Evolutionary conservation across 2,888 invertebrate species (phyloP), one percentile per base, ranked within the genome.

Genomic region (Nymphalis urticae): DNA sequence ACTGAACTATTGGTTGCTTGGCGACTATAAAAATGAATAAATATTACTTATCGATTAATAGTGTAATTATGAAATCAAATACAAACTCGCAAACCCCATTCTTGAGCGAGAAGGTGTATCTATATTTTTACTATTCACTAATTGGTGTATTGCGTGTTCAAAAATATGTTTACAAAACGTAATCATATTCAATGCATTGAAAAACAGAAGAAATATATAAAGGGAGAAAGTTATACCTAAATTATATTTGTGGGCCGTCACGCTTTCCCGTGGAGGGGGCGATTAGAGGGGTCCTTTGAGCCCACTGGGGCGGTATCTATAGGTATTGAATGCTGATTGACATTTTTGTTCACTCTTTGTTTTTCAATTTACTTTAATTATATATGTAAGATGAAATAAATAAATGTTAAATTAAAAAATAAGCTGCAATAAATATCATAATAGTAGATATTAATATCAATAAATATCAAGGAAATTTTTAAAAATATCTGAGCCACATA

Each of bases 181-280:
- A 75, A 81, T 81, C 80, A 79, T 82, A 81, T 80, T 81, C 83
- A 85, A 84, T 88, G 87, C 87, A 85, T 82, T 84, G 82, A 80
- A 85, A 85, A 87, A 86, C 83, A 79, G 82, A 82, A 83, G 85
- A 83, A 84, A 85, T 82, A 82, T 82, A 83, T 83, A 87, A 84
- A 81, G 84, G 85, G 89, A 87, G 88, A 90, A 90, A 90, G 87
- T 90, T 90, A 90, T 86, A 88, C 89, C 88, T 89, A 90, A 92
- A 92, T 92, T 90, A 92, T 92, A 92, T 92, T 92, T 92, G 92
- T 91, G 91, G 92, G 92, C 90, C 93, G 92, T 93, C 92, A 93
- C 91, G 93, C 89, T 90, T 89, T 89, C 87, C 88, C 87, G 83
- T 86, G 77, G 77, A 81, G 85, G 83, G 85, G 87, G 83, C 88